phyloP scores from a whole-genome alignment of 2,888 invertebrate genomes.

The Acleris cristana region DNA sequence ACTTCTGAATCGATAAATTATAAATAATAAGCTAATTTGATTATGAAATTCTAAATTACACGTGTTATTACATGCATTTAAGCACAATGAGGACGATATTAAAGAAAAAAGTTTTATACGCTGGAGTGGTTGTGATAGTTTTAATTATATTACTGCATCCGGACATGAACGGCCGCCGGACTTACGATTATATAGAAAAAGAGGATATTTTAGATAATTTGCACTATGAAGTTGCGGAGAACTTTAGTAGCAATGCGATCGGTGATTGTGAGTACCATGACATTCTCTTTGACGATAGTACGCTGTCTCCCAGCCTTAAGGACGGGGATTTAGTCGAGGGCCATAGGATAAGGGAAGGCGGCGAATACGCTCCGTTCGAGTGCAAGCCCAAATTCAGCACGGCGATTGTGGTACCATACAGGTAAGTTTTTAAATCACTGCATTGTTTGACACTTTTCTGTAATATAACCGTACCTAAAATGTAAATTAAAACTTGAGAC shows the following conservation, averaged over 20 bases:
- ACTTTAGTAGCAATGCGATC: slow-evolving; percentile 71
- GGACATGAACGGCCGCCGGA: slow-evolving; percentile 56
- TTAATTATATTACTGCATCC: slow-evolving; percentile 66
- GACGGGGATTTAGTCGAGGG: slow-evolving; percentile 69
- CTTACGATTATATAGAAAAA: slow-evolving; percentile 75
- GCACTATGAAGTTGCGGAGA: slow-evolving; percentile 65
- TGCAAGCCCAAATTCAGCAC: slow-evolving; percentile 85
- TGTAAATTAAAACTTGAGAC: no score
- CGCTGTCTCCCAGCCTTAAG: slow-evolving; percentile 58
- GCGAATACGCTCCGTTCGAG: slow-evolving; percentile 68
- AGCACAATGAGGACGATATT: slow-evolving; percentile 58
- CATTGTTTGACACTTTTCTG: not conserved
- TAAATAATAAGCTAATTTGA: slow-evolving; percentile 16
- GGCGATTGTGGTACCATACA: slow-evolving; percentile 93
- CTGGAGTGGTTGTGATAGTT: slow-evolving; percentile 50
- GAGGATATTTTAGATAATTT: slow-evolving; percentile 71
- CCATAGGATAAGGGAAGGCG: slow-evolving; percentile 69
- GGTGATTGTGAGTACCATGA: slow-evolving; percentile 69
- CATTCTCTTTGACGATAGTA: slow-evolving; percentile 64
- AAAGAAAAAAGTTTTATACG: slow-evolving; percentile 64
- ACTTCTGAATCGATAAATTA: slow-evolving; percentile 13
- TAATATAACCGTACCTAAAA: not conserved
- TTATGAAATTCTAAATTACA: slow-evolving; percentile 15
- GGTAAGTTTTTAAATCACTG: slow-evolving; percentile 50
- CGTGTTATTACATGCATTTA: slow-evolving; percentile 1